A percentile compares a stretch with the other conserved stretches of the same genome.
Evolutionary conservation across 2,888 invertebrate species (phyloP).

Genomic region (Neria commutata): DNA sequence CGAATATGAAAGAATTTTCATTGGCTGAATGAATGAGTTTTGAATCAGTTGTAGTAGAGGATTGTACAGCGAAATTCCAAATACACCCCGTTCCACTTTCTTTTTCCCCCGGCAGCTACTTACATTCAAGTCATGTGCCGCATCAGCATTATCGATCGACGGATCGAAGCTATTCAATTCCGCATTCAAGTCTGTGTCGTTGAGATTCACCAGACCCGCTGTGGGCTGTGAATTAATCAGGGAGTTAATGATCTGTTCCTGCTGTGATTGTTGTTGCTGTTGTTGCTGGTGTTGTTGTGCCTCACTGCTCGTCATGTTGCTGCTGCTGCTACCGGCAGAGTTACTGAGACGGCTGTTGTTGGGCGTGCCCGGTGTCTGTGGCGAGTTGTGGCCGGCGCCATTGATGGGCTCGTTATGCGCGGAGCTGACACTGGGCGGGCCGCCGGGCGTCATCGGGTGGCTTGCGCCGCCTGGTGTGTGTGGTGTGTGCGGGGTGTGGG

Average conservation of each 20-base stretch:
- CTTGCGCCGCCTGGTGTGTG: conserved; percentile 79
- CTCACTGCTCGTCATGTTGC: conserved; percentile 23
- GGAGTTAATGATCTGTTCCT: conserved; percentile 55
- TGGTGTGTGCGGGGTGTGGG: conserved; percentile 80
- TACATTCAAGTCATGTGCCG: conserved; percentile 89
- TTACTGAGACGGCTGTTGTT: conserved; percentile 36
- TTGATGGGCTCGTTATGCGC: conserved; percentile 63
- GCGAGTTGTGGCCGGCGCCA: conserved; percentile 60
- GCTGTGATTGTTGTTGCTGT: conserved; percentile 49
- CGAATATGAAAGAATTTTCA: too few species aligned
- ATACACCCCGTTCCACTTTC: too few species aligned
- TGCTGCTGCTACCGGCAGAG: conserved; percentile 32
- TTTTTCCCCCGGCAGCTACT: too few species aligned
- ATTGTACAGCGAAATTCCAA: too few species aligned
- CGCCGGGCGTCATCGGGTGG: conserved; percentile 75
- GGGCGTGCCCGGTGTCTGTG: conserved; percentile 61
- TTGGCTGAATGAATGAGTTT: too few species aligned
- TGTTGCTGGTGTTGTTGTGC: conserved; percentile 46
- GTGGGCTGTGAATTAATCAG: conserved; percentile 49
- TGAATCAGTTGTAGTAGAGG: too few species aligned
- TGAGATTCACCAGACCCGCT: conserved; percentile 59
- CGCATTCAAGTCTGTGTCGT: conserved; percentile 80
- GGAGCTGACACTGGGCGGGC: conserved; percentile 82
- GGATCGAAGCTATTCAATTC: conserved; percentile 90
- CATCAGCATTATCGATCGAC: conserved; percentile 85